Evolutionary conservation across 30 jellyfish, hydroid and myxozoan genomes (phyloP), one percentile per base, ranked within the genome.

Genomic region (Catostylus mosaicus): DNA sequence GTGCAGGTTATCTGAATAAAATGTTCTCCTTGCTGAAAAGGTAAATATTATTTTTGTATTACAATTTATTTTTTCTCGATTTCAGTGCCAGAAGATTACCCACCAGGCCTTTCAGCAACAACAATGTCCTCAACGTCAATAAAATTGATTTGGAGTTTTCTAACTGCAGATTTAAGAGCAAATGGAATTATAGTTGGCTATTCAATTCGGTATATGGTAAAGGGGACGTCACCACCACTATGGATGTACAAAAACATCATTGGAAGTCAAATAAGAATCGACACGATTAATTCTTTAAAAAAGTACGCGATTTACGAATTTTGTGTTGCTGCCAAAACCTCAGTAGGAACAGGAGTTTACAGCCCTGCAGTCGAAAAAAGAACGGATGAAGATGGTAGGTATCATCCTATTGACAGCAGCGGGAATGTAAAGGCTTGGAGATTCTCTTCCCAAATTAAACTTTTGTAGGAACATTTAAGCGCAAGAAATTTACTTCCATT

Each of bases 1-100:
- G n/a, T n/a, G n/a, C n/a, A n/a, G n/a, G n/a, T n/a, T n/a, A n/a
- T n/a, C n/a, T n/a, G n/a, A n/a, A n/a, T n/a, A n/a, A n/a, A n/a
- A n/a, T n/a, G n/a, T n/a, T n/a, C n/a, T n/a, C n/a, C n/a, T n/a
- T n/a, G n/a, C n/a, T n/a, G n/a, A n/a, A n/a, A n/a, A n/a, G n/a
- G n/a, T n/a, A n/a, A n/a, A n/a, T n/a, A n/a, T n/a, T n/a, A n/a
- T n/a, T n/a, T n/a, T n/a, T n/a, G n/a, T n/a, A n/a, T n/a, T n/a
- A n/a, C n/a, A n/a, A n/a, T n/a, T n/a, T n/a, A n/a, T n/a, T n/a
- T n/a, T n/a, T n/a, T n/a, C n/a, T 33, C 19, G 8, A 2, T 32
- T 30, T 70, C 64, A 79, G 90, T 79, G 11, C 90, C 90, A 2
- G 90, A 66, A 1, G 82, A 30, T 37, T 70, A 69, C 61, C 90